Base-by-base conservation (phyloP, 2,888 invertebrate genomes). In the Acrobasis suavella region DNA sequence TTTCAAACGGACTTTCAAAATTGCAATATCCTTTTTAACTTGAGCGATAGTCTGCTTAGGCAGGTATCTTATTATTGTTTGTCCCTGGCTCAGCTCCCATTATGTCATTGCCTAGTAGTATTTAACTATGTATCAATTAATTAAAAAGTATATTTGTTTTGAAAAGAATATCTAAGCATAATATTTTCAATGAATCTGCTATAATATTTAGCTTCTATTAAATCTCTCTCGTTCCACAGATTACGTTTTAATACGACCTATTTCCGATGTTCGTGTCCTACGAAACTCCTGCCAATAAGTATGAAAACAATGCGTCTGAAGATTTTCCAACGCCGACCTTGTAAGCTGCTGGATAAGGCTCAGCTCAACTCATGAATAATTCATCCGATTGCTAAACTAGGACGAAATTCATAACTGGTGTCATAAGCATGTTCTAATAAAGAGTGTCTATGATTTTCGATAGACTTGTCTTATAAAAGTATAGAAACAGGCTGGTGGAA, bases 311-410 rank as follows among this genome's bases (percentile, higher is more conserved):
- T 7, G 32, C 17, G 17, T 50, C 32, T 12, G 6, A 37, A 32
- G 52, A 32, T 17, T 14, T 52, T 46, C 46, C n/a, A 8, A 51
- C 32, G 22, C 32, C 51, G 14, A 22, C 51, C 51, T 51, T 51
- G 51, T 32, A 32, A n/a, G 32, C 14, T 5, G 52, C 32, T 52
- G 32, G 32, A n/a, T 32, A 52, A 37, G 22, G 16, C 15, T 1
- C 32, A 32, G n/a, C 52, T 17, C 32, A 32, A 17, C 5, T 52
- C 32, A 52, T 52, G 37, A 52, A 51, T 51, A 32, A 50, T 52
- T 52, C 52, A 52, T 52, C 32, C 22, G 52, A 6, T 52, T 32
- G n/a, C 46, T 46, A 14, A 46, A 46, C n/a, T 46, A 46, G 0
- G 46, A 46, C 46, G 46, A 46, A 46, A 46, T 46, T 46, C 14